These are phyloP conservation scores for Poeciliopsis occidentalis DNA, from an alignment of 2,113 vertebrate species.

Conservation along the genomic window DNA sequence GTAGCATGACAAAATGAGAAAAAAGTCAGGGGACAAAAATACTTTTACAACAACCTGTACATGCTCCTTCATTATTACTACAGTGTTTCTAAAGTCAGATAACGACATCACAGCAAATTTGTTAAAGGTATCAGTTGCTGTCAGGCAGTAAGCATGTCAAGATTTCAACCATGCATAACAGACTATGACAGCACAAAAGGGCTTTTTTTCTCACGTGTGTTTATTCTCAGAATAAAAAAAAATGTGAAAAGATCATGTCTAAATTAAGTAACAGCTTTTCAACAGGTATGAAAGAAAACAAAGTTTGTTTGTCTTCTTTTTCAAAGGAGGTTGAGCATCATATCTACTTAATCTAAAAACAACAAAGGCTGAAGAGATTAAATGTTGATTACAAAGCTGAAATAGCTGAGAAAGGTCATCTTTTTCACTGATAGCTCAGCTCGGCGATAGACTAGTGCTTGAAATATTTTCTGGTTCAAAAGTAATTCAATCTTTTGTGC, in stretches of 20 bases:
- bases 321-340: neutral
- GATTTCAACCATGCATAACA: neutral
- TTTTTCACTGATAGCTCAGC: too few species aligned
- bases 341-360: neutral
- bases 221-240: neutral
- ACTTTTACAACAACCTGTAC: neutral
- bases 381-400: neutral
- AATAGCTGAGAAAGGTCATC: neutral
- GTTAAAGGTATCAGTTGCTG: neutral
- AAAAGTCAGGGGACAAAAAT: neutral
- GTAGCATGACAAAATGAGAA: neutral
- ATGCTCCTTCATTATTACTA: neutral
- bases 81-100: neutral
- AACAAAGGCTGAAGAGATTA: neutral
- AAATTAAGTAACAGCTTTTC: neutral
- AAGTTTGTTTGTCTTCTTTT: neutral
- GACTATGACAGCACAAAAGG: neutral
- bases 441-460: neutral
- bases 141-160: neutral
- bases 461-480: neutral
- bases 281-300: neutral
- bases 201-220: neutral
- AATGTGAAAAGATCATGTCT: neutral
- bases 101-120: neutral
- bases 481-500: neutral